phyloP scores from a whole-genome alignment of 2,888 invertebrate species.

The Hyppa rectilinea region DNA sequence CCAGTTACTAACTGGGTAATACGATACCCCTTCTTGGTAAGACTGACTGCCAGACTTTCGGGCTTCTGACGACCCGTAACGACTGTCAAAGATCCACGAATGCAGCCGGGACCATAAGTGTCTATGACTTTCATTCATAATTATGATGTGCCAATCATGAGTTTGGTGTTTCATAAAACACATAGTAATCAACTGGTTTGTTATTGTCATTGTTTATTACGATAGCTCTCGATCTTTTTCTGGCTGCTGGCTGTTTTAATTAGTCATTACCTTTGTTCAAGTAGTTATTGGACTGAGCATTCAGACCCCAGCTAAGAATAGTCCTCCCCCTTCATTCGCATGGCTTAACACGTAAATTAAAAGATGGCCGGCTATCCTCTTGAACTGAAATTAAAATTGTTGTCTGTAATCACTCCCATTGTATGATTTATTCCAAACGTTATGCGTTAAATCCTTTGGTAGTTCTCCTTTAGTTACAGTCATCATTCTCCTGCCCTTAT shows the following conservation, averaged over 20 bases:
- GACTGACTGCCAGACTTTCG: too few species aligned
- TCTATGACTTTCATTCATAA: background rate
- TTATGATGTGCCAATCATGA: background rate
- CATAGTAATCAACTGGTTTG: background rate
- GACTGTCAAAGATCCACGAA: too few species aligned
- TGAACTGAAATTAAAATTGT: conserved; percentile 16
- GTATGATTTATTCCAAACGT: background rate
- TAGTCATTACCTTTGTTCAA: conserved; percentile 27
- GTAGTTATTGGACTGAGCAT: conserved; percentile 24
- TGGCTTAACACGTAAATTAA: conserved; percentile 28
- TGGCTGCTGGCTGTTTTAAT: conserved; percentile 14
- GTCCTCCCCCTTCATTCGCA: background rate
- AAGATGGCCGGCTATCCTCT: conserved; percentile 12
- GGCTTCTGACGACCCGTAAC: too few species aligned
- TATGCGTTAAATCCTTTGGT: background rate
- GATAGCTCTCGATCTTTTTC: background rate
- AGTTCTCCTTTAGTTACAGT: too few species aligned
- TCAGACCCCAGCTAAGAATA: conserved; percentile 3
- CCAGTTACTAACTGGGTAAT: too few species aligned
- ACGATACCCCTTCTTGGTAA: too few species aligned
- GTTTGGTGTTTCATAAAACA: background rate
- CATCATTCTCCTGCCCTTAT: too few species aligned
- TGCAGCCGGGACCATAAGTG: too few species aligned
- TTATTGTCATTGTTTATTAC: background rate
- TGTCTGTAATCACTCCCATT: conserved; percentile 3